A percentile compares a stretch with the other conserved stretches of the same genome.
phyloP scores from a whole-genome alignment of 37 sponge, comb jelly and placozoan species.

The Halichondria panicea region DNA sequence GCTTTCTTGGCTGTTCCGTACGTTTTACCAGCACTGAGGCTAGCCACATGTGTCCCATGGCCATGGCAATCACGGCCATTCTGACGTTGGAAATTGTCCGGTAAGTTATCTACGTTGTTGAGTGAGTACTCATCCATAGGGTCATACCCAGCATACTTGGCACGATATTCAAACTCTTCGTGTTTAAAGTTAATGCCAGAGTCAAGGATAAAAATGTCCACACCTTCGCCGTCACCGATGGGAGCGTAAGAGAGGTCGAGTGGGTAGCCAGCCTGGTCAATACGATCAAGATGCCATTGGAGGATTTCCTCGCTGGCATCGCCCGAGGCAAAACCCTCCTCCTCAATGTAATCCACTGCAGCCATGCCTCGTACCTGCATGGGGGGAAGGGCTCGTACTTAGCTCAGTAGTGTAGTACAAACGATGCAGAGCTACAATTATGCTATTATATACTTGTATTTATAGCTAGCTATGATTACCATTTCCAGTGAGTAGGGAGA shows the following conservation, averaged over 20 bases:
- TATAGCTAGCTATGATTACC: constrained; percentile 15
- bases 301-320: neutral
- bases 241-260: constrained; percentile 63
- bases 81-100: neutral
- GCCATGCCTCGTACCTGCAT: constrained; percentile 49
- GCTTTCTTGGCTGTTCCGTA: constrained; percentile 66
- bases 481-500: constrained; percentile 46
- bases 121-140: constrained; percentile 34
- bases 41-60: constrained; percentile 81
- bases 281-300: constrained; percentile 44
- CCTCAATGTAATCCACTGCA: constrained; percentile 64
- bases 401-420: neutral
- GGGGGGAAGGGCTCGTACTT: too few species aligned
- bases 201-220: constrained; percentile 73
- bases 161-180: constrained; percentile 53
- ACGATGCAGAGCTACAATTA: neutral
- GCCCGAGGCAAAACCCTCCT: constrained; percentile 50
- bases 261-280: constrained; percentile 53
- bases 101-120: neutral
- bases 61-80: constrained; percentile 72
- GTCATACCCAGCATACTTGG: constrained; percentile 54
- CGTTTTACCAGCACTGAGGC: constrained; percentile 65
- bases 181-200: constrained; percentile 71
- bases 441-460: neutral
- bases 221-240: constrained; percentile 60